Base-by-base conservation (phyloP, 2,888 invertebrate species). In the Nephrotoma appendiculata region DNA sequence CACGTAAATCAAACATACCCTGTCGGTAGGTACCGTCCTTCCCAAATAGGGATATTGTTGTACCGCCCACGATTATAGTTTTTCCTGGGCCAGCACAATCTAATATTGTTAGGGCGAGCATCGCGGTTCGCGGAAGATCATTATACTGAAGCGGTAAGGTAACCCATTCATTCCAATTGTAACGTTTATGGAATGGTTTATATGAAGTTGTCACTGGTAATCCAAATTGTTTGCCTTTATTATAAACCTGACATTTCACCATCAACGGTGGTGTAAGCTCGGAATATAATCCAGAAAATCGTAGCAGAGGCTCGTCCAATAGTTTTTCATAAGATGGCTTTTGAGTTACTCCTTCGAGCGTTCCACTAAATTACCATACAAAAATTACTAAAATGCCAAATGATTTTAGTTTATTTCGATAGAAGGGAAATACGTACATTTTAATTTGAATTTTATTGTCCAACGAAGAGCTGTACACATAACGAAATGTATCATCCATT, bases 161-260 rank as follows among this genome's bases (percentile, higher is more conserved):
- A 45, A 99, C 93, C 98, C 99, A 99, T 92, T 99, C 98, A 91
- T 98, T 99, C 99, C 99, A 99, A 90, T 98, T 98, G 90, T 31
- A 92, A 92, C 52, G 48, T 87, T 96, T 96, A 41, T 95, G 95
- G 90, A 99, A 99, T 1, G 97, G 94, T 91, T 98, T 99, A 90
- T 98, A 98, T 0, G 98, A 95, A 1, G 98, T 98, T 57, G 95
- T 94, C 12, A 98, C 96, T 0, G 98, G 97, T 88, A 98, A 92
- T 15, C 97, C 96, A 2, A 98, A 93, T 0, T 97, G 95, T 86
- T 95, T 93, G 86, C 96, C 96, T 90, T 97, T 96, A 88, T 96
- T 95, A 91, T 94, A 95, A 11, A 98, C 94, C 92, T 98, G 97
- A 89, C 97, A 95, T 0, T 96, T 95, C 9, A 98, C 98, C 91